Base-by-base conservation (phyloP, 64 coral and sea anemone genomes). In the Montipora cactus region DNA sequence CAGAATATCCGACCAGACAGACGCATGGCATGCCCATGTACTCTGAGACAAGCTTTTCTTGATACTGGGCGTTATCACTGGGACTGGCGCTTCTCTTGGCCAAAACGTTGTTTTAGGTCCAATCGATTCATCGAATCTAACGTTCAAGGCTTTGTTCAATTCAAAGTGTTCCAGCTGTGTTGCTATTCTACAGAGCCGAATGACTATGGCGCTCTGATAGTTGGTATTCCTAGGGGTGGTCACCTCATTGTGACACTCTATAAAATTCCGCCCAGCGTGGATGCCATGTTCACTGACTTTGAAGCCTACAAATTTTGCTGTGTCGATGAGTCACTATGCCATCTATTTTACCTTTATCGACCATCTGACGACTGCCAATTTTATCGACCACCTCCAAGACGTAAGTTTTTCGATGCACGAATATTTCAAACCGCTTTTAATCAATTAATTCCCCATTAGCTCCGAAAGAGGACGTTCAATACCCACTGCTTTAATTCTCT, bases 221-320 rank as follows among this genome's bases (percentile, higher is more conserved):
- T 15, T 62, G 81, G 90, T 3, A 52, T 81, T 1, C 70, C 47
- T 13, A 49, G 85, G 4, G 90, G 80, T 22, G 66, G 90, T 16
- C 72, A 45, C 22, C 19, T 77, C 2, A 20, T 16, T 18, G 50
- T 59, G 20, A 11, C 21, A 44, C 8, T 47, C 5, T 50, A 23
- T 22, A 2, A 48, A 16, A 9, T 1, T 15, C 18, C 14, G 2
- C 15, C 67, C 47, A 3, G 8, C 15, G 19, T 13, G 8, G 8
- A 49, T n/a, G 67, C 10, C 14, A 15, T 75, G 7, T 78, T 20
- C 6, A 66, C 28, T 3, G 90, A 92, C 19, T 16, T 61, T 19
- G 72, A 92, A 19, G 90, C 92, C 8, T 55, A 94, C 16, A 44
- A 79, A 6, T 67, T 25, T 11, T 94, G 92, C 69, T 94, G 92